Evolutionary conservation across 1,140 invertebrate genomes (phyloP), one percentile per base, ranked within the genome.

Genomic region (Drosophila obscura): DNA sequence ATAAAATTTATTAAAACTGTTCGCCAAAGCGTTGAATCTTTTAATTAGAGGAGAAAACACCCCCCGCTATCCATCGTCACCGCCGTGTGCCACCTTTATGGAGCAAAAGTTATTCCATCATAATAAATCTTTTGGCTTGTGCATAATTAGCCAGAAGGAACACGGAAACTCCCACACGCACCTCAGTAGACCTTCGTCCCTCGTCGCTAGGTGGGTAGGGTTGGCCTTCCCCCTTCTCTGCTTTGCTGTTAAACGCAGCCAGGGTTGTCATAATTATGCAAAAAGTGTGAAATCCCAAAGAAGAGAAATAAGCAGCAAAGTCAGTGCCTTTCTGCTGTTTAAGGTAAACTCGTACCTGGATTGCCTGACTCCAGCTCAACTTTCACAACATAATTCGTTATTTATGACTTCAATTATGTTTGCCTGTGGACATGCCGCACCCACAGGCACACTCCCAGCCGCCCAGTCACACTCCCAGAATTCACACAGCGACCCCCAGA

Each of bases 381-480:
- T 87, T 87, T 88, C 63, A 68, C 63, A 87, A 88, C 82, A 87
- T 87, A 87, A 87, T 87, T 87, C 83, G 82, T 87, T 88, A 87
- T 87, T 87, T 87, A 87, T 87, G 78, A 87, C 78, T 88, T 87
- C 82, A 87, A 87, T 87, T 87, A 87, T 87, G 83, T 87, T 87
- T 75, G 83, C 83, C 82, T 65, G 69, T 78, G 73, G 82, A 62
- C 48, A 50, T 50, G 57, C 61, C 65, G 57, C 39, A 80, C 73
- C 58, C 22, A 46, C 56, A 50, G n/a, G 60, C 51, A 72, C 35
- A 61, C 49, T 19, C 19, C 43, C 51, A n/a, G 8, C 8, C 15
- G 16, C 26, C 28, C 50, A 62, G 26, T 28, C 24, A 31, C 16
- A 44, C 19, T 45, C 31, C 31, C 22, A 19, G 19, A 19, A 19